Evolutionary conservation across 2,113 vertebrate species (phyloP).

Genomic region (Stigmatopora nigra): DNA sequence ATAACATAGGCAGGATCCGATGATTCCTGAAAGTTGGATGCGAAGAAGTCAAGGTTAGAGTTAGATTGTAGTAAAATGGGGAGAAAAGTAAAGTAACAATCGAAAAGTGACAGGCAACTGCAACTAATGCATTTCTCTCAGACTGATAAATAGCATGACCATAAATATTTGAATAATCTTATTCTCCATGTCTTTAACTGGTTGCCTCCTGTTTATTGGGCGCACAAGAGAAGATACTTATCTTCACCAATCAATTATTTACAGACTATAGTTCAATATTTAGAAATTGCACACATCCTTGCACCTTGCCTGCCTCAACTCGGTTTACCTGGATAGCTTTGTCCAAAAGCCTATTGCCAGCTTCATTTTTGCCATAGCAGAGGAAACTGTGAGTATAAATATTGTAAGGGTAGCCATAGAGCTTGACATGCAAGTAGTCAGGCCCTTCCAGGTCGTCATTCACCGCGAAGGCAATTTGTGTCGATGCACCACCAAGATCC

Average conservation of each 20-base stretch:
- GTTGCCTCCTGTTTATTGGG: conserved; percentile 31
- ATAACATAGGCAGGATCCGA: conserved; percentile 28
- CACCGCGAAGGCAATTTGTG: conserved; percentile 83
- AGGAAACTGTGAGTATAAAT: conserved; percentile 91
- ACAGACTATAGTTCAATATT: conserved; percentile 35
- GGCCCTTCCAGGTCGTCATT: conserved; percentile 35
- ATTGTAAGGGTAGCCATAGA: conserved; percentile 84
- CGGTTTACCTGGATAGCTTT: conserved; percentile 72
- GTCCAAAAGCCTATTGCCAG: conserved; percentile 78
- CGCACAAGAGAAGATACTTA: conserved; percentile 10
- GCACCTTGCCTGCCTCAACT: neutral
- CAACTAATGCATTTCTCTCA: conserved; percentile 31
- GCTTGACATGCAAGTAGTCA: conserved; percentile 66
- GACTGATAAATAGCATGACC: conserved; percentile 5
- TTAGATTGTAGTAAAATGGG: neutral
- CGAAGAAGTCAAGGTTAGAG: neutral
- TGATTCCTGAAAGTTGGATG: conserved; percentile 38
- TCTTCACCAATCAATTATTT: conserved; percentile 37
- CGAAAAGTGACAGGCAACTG: too few relatives aligned
- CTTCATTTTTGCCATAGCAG: conserved; percentile 89
- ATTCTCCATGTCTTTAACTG: conserved; percentile 46
- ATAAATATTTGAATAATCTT: conserved; percentile 65
- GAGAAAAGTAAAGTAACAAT: neutral
- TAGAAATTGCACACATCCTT: neutral
- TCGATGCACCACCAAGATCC: conserved; percentile 92